Conservation (phyloP, 2,113 vertebrate species). For the Saccopteryx bilineata region DNA sequence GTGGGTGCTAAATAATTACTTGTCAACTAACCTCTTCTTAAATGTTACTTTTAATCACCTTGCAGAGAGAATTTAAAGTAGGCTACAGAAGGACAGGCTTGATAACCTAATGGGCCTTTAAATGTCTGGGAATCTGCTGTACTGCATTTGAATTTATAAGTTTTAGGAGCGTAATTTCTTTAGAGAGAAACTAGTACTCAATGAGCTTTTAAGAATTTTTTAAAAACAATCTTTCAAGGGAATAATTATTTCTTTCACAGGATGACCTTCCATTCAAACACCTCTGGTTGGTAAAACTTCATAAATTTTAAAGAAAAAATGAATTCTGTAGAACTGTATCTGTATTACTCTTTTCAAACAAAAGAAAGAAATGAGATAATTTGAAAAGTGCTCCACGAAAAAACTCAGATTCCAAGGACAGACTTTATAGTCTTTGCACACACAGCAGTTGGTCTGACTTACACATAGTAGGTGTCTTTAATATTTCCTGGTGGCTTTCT, state of each 20-base stretch:
- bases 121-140: conserved; percentile 47
- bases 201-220: conserved; percentile 59
- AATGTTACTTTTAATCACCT: conserved; percentile 80
- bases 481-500: accelerated
- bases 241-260: conserved; percentile 68
- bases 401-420: background rate
- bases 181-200: conserved; percentile 55
- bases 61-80: conserved; percentile 68
- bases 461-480: accelerated
- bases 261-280: conserved; percentile 71
- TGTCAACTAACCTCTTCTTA: conserved; percentile 78
- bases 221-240: conserved; percentile 32
- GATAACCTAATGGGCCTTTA: conserved; percentile 73
- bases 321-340: conserved; percentile 23
- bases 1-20: conserved; percentile 78
- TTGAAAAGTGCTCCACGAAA: background rate
- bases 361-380: conserved; percentile 50
- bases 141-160: conserved; percentile 64
- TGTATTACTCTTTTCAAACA: background rate
- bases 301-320: conserved; percentile 44
- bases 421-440: background rate
- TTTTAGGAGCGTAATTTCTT: conserved; percentile 66
- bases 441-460: background rate
- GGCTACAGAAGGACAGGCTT: conserved; percentile 56
- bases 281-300: conserved; percentile 58